Conservation (phyloP, 2,888 invertebrate genomes). For the Gisinianus flammeolus region DNA sequence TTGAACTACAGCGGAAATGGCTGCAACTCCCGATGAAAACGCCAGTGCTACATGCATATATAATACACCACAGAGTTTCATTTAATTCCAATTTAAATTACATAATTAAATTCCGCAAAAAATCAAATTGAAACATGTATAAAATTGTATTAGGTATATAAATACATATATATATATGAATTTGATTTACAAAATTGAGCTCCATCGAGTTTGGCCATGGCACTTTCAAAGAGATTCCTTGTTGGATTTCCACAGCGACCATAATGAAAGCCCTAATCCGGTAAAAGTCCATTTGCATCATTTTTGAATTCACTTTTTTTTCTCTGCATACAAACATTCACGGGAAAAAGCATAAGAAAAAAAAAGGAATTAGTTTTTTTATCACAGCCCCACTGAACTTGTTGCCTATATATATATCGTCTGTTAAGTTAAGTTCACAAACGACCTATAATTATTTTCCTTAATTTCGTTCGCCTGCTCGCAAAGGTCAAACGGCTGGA, state of each 20-base stretch:
- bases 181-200: constrained; percentile 69
- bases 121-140: background rate
- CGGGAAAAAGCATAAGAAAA: no score
- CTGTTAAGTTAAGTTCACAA: background rate
- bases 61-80: no score
- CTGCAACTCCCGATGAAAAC: constrained; percentile 67
- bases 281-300: constrained; percentile 13
- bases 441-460: background rate
- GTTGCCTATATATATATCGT: background rate
- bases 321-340: constrained; percentile 32
- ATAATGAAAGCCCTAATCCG: constrained; percentile 83
- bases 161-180: background rate
- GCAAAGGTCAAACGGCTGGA: no score
- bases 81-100: constrained; percentile 1
- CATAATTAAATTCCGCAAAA: background rate
- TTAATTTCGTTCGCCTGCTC: no score
- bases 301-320: no score
- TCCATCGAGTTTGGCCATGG: constrained; percentile 86
- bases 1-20: constrained; percentile 64
- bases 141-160: no score
- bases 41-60: constrained; percentile 60
- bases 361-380: constrained; percentile 30
- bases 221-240: constrained; percentile 82
- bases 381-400: constrained; percentile 7
- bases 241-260: constrained; percentile 94